phyloP scores from a whole-genome alignment of 2,113 vertebrate genomes.

The Hippocampus barbouri region DNA sequence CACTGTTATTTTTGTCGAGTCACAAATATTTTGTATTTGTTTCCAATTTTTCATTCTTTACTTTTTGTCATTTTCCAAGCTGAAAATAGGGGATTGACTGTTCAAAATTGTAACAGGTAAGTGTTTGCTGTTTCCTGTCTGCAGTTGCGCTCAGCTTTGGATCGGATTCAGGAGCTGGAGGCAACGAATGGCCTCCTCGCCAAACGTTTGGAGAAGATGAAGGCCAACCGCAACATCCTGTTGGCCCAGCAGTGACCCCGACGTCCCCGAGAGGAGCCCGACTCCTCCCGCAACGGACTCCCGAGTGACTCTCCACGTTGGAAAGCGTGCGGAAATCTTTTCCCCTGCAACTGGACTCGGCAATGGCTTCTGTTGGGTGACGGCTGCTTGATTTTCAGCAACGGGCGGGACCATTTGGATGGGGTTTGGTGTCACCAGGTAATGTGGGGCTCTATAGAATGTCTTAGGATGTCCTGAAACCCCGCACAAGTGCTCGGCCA shows the following conservation, averaged over 20 bases:
- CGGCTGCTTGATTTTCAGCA: background rate
- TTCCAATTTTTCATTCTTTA: too few relatives aligned
- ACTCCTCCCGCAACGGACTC: background rate
- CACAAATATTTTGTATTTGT: too few relatives aligned
- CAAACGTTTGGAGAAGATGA: conserved; percentile 95
- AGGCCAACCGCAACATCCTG: conserved; percentile 84
- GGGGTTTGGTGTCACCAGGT: background rate
- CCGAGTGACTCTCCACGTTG: background rate
- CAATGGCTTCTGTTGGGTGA: background rate
- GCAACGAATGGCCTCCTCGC: conserved; percentile 83
- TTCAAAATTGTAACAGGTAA: background rate
- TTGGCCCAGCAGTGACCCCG: conserved; percentile 77
- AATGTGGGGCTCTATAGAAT: background rate
- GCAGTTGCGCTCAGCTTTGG: conserved; percentile 86
- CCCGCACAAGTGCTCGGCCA: background rate
- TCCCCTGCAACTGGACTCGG: background rate
- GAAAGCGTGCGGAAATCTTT: background rate
- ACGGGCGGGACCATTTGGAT: background rate
- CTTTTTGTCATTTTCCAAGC: too few relatives aligned
- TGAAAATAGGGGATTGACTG: too few relatives aligned
- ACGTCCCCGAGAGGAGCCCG: background rate
- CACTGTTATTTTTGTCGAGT: too few relatives aligned
- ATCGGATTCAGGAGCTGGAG: conserved; percentile 87
- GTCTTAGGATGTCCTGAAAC: background rate
- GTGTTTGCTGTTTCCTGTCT: background rate